Base-by-base conservation (phyloP, 64 coral and sea anemone species). In the Montipora efflorescens region DNA sequence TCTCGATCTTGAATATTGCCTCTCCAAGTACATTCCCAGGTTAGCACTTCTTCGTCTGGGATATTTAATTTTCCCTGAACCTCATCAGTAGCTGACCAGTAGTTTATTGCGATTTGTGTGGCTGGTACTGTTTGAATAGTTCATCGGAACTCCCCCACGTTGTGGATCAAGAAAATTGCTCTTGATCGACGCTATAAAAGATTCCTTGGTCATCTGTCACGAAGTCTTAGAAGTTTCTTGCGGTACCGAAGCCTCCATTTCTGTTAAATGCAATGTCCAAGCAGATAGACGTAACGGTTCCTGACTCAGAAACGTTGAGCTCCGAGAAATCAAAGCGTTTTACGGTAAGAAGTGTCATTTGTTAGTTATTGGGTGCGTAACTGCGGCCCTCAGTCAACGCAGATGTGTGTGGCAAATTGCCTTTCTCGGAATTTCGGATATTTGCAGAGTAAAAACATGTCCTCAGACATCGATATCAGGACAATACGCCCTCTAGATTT, bases 301-400 rank as follows among this genome's bases (percentile, higher is more conserved):
- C 94, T 67, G 94, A 95, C 74, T 95, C 94, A 83, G 94, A 95
- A 82, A 95, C 90, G 15, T 62, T 95, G 53, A 95, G 94, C 61
- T 95, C 94, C 4, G 92, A 93, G 92, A 93, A 93, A 69, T 93
- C 92, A 4, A 93, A 93, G 76, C 92, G 92, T 12, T 93, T 93
- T 64, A 93, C 92, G 92, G 92, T 93, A 93, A 92, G 90, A 51
- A 78, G 48, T 93, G 43, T 47, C 18, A 55, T 74, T 55, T 9
- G 67, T 20, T 25, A 18, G 14, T 74, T 48, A 5, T 58, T 19
- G 50, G 69, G 74, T 50, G 8, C n/a, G 22, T 66, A 18, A 5
- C 28, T 21, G 64, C 59, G 23, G 44, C 11, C 0, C 6, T 43
- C 7, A n/a, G 22, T 57, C 53, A 7, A 12, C 20, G 36, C 10